Conservation (phyloP, 2,888 invertebrate genomes). For the Kryphioiulus occultus region DNA sequence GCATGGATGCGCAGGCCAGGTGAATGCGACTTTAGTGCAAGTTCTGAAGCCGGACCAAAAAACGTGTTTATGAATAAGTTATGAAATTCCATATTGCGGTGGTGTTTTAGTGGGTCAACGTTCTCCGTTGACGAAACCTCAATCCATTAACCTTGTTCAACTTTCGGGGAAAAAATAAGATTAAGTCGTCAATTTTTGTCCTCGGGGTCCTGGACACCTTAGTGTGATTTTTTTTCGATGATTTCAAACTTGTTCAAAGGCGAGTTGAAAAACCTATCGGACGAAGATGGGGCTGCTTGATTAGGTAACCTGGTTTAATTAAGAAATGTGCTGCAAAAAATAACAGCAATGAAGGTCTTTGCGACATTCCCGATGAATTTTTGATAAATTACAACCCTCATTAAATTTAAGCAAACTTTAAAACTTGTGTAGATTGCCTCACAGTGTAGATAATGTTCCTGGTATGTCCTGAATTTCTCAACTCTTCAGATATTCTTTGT, state of each 20-base stretch:
- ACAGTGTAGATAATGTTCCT: no score
- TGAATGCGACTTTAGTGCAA: no score
- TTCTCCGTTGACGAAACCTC: no score
- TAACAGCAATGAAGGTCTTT: not conserved
- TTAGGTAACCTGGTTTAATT: not conserved
- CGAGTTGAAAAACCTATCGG: not conserved
- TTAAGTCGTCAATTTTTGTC: not conserved
- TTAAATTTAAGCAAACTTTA: not conserved
- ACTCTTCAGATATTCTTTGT: no score
- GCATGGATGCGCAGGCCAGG: no score
- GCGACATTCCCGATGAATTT: not conserved
- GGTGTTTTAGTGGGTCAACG: no score
- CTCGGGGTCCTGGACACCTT: no score
- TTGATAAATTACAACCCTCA: not conserved
- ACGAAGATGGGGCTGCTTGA: not conserved
- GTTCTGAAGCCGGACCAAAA: no score
- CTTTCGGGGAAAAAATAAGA: not conserved
- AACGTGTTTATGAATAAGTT: not conserved
- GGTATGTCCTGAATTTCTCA: no score
- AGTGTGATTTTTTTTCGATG: no score
- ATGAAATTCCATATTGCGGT: no score
- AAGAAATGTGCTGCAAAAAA: not conserved
- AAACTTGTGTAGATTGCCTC: not conserved
- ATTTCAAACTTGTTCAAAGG: no score
- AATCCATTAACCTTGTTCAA: not conserved